A percentile compares a stretch with the other conserved stretches of the same genome.
Evolutionary conservation across 2,113 vertebrate genomes (phyloP).

Genomic region (Corythoichthys haematopterus): DNA sequence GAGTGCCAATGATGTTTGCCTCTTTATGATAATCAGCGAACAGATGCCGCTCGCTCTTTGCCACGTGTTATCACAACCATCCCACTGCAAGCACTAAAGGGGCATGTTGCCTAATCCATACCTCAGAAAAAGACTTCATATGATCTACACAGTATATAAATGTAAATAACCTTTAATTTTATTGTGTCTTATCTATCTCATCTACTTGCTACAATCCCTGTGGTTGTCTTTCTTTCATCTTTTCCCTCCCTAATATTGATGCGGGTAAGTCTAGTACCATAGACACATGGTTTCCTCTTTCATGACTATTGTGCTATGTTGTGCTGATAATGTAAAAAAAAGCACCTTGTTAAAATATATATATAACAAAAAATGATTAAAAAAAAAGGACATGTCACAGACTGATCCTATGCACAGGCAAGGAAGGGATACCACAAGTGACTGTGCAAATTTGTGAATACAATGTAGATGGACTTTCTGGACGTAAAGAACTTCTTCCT

Average conservation of each 20-base stretch:
- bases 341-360: slow-evolving; percentile 83
- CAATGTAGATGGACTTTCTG: slow-evolving; percentile 31
- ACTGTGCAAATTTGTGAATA: slow-evolving; percentile 63
- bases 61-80: slow-evolving; percentile 56
- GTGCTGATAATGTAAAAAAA: slow-evolving; percentile 80
- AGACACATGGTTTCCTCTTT: slow-evolving; percentile 78
- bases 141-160: slow-evolving; percentile 54
- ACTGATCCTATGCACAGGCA: slow-evolving; percentile 61
- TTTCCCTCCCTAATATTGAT: slow-evolving; percentile 71
- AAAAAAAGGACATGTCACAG: slow-evolving; percentile 44
- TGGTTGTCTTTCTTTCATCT: slow-evolving; percentile 38
- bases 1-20: slow-evolving; percentile 96
- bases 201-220: slow-evolving; percentile 37
- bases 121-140: slow-evolving; percentile 51
- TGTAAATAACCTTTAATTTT: slow-evolving; percentile 64
- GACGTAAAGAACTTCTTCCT: slow-evolving; percentile 44
- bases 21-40: slow-evolving; percentile 85
- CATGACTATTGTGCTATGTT: slow-evolving; percentile 81
- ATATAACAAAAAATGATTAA: slow-evolving; percentile 34
- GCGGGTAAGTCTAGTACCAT: slow-evolving; percentile 85
- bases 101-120: slow-evolving; percentile 52
- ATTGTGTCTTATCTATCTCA: slow-evolving; percentile 52
- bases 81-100: slow-evolving; percentile 52
- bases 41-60: slow-evolving; percentile 58
- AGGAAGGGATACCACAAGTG: slow-evolving; percentile 40